A percentile compares a stretch with the other conserved stretches of the same genome.
Evolutionary conservation across 53 echinoderm and acorn worm species (phyloP).

Genomic region (Apostichopus leukothele): DNA sequence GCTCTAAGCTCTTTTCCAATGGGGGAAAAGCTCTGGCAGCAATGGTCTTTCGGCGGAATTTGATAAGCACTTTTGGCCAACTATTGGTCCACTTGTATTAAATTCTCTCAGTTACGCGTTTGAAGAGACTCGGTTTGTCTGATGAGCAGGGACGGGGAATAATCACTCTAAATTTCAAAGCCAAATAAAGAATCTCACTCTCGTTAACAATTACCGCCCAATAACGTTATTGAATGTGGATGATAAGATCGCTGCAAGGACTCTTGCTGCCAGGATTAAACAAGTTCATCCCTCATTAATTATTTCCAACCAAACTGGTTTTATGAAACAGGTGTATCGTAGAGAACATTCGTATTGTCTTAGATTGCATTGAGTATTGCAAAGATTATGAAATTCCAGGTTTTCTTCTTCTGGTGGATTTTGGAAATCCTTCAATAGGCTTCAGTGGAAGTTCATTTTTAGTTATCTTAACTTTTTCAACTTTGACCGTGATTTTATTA

Average conservation of each 20-base stretch:
- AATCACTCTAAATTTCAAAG: background rate
- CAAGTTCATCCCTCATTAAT: background rate
- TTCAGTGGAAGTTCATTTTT: too few relatives aligned
- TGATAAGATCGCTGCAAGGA: background rate
- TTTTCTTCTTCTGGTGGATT: conserved; percentile 24
- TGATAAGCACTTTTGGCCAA: background rate
- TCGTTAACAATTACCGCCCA: conserved; percentile 13
- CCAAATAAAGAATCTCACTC: background rate
- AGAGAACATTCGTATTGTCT: background rate
- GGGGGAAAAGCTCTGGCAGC: too few relatives aligned
- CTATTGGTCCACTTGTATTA: too few relatives aligned
- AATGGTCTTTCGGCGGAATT: background rate
- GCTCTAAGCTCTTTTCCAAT: too few relatives aligned
- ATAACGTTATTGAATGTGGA: background rate
- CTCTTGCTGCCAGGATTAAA: conserved; percentile 8
- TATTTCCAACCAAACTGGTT: conserved; percentile 33
- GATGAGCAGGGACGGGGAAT: too few relatives aligned
- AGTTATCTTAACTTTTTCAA: too few relatives aligned
- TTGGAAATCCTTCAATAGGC: background rate
- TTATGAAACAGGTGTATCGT: conserved; percentile 29
- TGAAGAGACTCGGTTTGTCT: background rate
- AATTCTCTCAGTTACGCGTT: too few relatives aligned
- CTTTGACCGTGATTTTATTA: too few relatives aligned
- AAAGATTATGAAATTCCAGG: conserved; percentile 40
- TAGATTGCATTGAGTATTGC: conserved; percentile 46